Evolutionary conservation across 2,113 vertebrate species (phyloP).

Genomic region (Arothron firmamentum): DNA sequence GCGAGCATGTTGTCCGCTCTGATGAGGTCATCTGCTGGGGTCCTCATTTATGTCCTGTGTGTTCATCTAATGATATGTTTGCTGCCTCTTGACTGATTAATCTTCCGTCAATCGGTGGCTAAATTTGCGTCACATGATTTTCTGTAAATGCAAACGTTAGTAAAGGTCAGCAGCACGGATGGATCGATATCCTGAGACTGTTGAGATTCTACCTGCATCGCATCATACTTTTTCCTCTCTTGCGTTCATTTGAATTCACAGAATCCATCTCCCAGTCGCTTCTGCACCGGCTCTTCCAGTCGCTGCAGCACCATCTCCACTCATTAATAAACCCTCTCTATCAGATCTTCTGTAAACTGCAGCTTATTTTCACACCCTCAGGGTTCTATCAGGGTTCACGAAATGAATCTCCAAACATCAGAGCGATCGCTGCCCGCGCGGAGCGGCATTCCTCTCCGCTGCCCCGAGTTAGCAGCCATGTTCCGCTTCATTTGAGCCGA

Average conservation of each 20-base stretch:
- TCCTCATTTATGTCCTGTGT: background rate
- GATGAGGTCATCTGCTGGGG: constrained; percentile 7
- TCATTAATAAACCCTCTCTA: constrained; percentile 30
- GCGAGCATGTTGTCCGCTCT: constrained; percentile 20
- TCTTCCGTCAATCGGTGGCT: constrained; percentile 5
- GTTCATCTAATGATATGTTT: background rate
- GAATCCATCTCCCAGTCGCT: background rate
- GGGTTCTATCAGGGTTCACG: constrained; percentile 48
- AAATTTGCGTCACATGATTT: background rate
- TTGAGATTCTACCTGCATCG: constrained; percentile 2
- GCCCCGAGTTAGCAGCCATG: constrained; percentile 44
- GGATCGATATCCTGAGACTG: constrained; percentile 11
- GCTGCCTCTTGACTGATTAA: background rate
- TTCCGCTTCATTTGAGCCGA: constrained; percentile 69
- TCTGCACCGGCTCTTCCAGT: background rate
- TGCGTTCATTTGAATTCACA: constrained; percentile 3
- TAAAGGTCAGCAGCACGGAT: background rate
- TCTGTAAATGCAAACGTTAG: constrained; percentile 9
- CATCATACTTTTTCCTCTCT: background rate
- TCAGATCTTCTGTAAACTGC: constrained; percentile 32
- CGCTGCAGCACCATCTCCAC: constrained; percentile 21
- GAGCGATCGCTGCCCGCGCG: constrained; percentile 59
- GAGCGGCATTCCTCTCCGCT: constrained; percentile 53
- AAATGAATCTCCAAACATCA: constrained; percentile 67
- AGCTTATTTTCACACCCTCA: constrained; percentile 28